phyloP scores from a whole-genome alignment of 2,797 vertebrate species.

The Champsocephalus gunnari region DNA sequence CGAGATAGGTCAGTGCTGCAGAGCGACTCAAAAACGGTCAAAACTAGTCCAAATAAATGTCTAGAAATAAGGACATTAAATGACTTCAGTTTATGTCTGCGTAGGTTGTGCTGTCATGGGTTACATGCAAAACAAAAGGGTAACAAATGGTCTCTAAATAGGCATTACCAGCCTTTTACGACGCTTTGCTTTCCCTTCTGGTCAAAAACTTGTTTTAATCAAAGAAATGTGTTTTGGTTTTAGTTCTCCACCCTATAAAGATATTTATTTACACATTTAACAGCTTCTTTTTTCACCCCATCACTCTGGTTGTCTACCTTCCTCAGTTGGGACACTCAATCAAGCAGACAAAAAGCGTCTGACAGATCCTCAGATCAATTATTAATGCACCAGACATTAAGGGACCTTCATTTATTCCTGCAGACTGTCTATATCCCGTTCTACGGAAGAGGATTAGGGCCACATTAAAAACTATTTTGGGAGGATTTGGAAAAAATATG shows the following conservation, averaged over 20 bases:
- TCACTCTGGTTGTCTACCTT: not conserved
- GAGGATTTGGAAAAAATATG: too few species aligned
- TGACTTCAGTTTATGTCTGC: not conserved
- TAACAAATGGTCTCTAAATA: not conserved
- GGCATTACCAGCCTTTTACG: not conserved
- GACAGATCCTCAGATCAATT: slow-evolving; percentile 65
- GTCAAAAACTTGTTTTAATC: slow-evolving; percentile 1
- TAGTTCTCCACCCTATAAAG: not conserved
- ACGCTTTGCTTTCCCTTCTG: not conserved
- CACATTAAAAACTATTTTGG: too few species aligned
- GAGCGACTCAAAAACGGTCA: not conserved
- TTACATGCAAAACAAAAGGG: not conserved
- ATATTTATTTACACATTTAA: slow-evolving; percentile 1
- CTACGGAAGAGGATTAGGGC: too few species aligned
- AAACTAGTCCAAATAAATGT: not conserved
- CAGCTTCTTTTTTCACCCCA: slow-evolving; percentile 11
- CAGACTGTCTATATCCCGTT: slow-evolving; percentile 14
- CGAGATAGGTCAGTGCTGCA: slow-evolving; percentile 87
- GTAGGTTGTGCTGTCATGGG: not conserved
- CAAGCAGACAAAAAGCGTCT: slow-evolving; percentile 45
- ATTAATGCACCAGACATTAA: slow-evolving; percentile 44
- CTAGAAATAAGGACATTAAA: not conserved
- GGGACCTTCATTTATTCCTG: slow-evolving; percentile 5
- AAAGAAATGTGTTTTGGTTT: slow-evolving; percentile 11
- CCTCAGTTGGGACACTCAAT: slow-evolving; percentile 21